Percentiles rank a stretch among this genome's conserved stretches.
These are phyloP conservation scores for Whitmania pigra DNA, from an alignment of 1,140 invertebrate genomes.

Conservation along the genomic window DNA sequence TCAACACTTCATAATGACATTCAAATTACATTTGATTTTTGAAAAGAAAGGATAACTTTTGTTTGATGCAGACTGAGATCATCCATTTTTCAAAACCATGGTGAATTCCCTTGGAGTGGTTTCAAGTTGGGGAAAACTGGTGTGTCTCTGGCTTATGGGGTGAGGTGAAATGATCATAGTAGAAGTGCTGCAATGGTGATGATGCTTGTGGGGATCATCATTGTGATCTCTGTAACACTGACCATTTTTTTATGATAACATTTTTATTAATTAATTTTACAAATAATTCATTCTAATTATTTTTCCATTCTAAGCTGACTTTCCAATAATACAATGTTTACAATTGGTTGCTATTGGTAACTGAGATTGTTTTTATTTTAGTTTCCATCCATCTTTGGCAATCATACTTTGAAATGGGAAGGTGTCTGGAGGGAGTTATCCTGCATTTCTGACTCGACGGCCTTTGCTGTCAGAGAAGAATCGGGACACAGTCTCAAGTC, in stretches of 20 bases:
- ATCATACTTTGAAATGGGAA: slow-evolving; percentile 70
- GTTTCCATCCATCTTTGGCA: slow-evolving; percentile 36
- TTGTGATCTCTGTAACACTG: background rate
- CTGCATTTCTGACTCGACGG: slow-evolving; percentile 50
- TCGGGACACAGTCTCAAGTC: slow-evolving; percentile 74
- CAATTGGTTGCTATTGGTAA: background rate
- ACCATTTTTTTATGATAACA: background rate
- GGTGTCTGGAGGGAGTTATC: slow-evolving; percentile 61
- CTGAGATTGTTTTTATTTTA: slow-evolving; percentile 20
- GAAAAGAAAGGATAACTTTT: background rate
- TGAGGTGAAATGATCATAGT: slow-evolving; percentile 13
- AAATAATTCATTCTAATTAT: background rate
- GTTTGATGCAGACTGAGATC: slow-evolving; percentile 49
- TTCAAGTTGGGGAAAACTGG: slow-evolving; percentile 50
- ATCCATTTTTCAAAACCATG: slow-evolving; percentile 56
- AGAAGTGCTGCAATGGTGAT: background rate
- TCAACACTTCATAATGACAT: background rate
- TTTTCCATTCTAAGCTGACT: too few relatives aligned
- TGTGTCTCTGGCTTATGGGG: slow-evolving; percentile 33
- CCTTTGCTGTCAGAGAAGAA: slow-evolving; percentile 68
- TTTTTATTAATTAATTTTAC: background rate
- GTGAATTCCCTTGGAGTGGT: slow-evolving; percentile 66
- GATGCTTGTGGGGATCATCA: background rate
- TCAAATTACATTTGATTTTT: background rate
- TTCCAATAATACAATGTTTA: too few relatives aligned